These are phyloP conservation scores for Drosophila dives DNA, from an alignment of 2,888 invertebrate genomes.

Conservation along the genomic window DNA sequence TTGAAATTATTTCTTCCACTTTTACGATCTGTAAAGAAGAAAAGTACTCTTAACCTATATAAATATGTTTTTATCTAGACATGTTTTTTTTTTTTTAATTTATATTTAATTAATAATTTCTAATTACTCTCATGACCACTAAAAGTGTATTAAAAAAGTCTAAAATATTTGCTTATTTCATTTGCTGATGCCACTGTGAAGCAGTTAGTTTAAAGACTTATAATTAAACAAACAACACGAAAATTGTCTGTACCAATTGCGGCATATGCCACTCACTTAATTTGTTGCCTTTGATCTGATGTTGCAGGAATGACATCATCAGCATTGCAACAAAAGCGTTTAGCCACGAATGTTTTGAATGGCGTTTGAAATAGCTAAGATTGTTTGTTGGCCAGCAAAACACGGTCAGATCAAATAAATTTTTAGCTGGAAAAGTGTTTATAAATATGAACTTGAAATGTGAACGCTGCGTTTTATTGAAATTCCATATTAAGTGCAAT, in stretches of 20 bases:
- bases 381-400: conserved; percentile 16
- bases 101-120: background rate
- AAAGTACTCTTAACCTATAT: too few species aligned
- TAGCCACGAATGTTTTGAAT: conserved; percentile 19
- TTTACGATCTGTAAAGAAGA: background rate
- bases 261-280: conserved; percentile 55
- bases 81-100: background rate
- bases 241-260: conserved; percentile 50
- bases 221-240: conserved; percentile 53
- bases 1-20: background rate
- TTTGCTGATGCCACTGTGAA: conserved; percentile 10
- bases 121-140: background rate
- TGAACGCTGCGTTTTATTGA: conserved; percentile 16
- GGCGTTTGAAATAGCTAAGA: conserved; percentile 17
- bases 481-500: conserved; percentile 79
- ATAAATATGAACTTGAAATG: conserved; percentile 65
- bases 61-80: background rate
- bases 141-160: background rate
- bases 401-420: conserved; percentile 70
- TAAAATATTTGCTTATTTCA: background rate
- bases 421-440: conserved; percentile 30
- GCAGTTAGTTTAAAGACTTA: conserved; percentile 33
- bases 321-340: conserved; percentile 19
- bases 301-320: conserved; percentile 67
- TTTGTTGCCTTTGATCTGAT: conserved; percentile 69